Base-by-base conservation (phyloP, 2,888 invertebrate species). In the Spisula solida region DNA sequence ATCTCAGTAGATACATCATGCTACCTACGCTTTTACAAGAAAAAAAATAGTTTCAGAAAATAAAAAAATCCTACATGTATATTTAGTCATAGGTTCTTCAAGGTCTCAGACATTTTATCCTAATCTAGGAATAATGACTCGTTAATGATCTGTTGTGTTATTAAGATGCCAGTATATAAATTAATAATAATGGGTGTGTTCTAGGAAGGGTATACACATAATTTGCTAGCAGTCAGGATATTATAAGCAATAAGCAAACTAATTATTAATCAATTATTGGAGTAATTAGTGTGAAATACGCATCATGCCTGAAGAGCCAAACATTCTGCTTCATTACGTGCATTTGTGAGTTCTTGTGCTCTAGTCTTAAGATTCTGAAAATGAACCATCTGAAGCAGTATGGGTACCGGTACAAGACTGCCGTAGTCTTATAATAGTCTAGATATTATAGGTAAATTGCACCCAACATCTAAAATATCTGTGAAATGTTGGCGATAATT, bases 211-310 rank as follows among this genome's bases (percentile, higher is more conserved):
- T 56, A 12, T 66, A 66, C n/a, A 20, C 10, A 66, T 66, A 25
- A 66, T 66, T 12, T 25, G 60, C 25, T 66, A 25, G 60, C 60
- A 66, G n/a, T 66, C 60, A 75, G n/a, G 34, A 75, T 75, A 34
- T 34, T 75, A 75, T 31, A 34, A 75, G 75, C 34, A 75, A 75
- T 31, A 75, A 75, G 25, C 34, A 34, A 75, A 34, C 75, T 75
- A 75, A 75, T 75, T 75, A 34, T 34, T 31, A 4, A 75, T 75
- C 34, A 75, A 75, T 75, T 75, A 75, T 16, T 20, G 20, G 25
- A 18, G 31, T 75, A 75, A 75, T 75, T 75, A 75, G 34, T 14
- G 34, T 75, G 34, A 75, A 34, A 75, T 75, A 34, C 31, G 18
- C 75, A 25, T 66, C 60, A 66, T 66, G 60, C 60, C 25, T 10